Percentiles rank a stretch among this genome's conserved stretches.
phyloP scores from a whole-genome alignment of 2,113 vertebrate genomes.

The Dipodomys stephensi region DNA sequence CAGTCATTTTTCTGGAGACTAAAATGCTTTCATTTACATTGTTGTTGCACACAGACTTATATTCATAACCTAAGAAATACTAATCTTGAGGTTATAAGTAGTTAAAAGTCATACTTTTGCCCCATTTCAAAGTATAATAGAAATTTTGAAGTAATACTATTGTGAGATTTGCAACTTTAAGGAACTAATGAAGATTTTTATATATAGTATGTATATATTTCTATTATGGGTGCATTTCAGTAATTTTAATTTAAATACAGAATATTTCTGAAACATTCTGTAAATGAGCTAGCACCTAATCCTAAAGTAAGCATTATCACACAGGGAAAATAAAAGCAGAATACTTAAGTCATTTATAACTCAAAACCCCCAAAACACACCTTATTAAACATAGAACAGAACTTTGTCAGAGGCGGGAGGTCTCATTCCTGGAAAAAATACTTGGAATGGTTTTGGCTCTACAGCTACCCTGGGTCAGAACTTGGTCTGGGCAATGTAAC shows the following conservation, averaged over 20 bases:
- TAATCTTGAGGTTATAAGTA: background rate
- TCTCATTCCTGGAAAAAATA: background rate
- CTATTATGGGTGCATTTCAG: background rate
- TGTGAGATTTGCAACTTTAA: background rate
- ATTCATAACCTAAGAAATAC: background rate
- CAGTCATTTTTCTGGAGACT: background rate
- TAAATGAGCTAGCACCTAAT: background rate
- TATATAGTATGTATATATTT: background rate
- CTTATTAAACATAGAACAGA: background rate
- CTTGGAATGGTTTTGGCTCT: background rate
- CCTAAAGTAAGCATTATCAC: too few species aligned
- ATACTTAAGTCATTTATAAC: background rate
- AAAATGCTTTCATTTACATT: conserved; percentile 47
- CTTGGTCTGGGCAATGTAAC: background rate
- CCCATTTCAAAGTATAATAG: background rate
- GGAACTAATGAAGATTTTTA: background rate
- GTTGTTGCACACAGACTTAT: background rate
- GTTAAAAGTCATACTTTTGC: background rate
- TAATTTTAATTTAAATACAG: background rate
- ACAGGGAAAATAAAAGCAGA: background rate
- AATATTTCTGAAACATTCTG: background rate
- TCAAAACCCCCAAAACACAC: background rate
- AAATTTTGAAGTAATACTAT: conserved; percentile 13
- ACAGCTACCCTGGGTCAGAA: accelerated
- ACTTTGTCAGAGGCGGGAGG: background rate